phyloP scores from a whole-genome alignment of 2,113 vertebrate species.

The Electrona antarctica region DNA sequence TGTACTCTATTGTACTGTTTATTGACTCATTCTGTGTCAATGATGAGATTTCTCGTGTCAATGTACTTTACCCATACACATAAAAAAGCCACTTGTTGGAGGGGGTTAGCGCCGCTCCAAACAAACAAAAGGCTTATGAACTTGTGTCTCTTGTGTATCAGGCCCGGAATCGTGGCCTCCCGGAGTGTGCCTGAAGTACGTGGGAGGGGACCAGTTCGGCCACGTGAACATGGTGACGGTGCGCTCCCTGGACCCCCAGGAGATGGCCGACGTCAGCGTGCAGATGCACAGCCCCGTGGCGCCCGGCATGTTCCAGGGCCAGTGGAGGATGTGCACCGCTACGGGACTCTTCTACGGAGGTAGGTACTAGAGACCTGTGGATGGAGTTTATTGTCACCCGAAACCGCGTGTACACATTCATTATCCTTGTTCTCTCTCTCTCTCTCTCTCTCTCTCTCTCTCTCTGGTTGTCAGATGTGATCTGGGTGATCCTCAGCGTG shows the following conservation, averaged over 20 bases:
- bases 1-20: too few relatives aligned
- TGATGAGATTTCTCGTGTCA: too few relatives aligned
- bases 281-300: slow-evolving; percentile 96
- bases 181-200: slow-evolving; percentile 96
- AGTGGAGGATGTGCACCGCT: slow-evolving; percentile 99
- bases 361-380: slow-evolving; percentile 83
- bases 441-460: too few relatives aligned
- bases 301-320: slow-evolving; percentile 98
- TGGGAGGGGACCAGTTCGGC: slow-evolving; percentile 97
- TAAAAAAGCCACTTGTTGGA: too few relatives aligned
- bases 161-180: slow-evolving; percentile 97
- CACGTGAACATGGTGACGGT: slow-evolving; percentile 99
- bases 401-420: too few relatives aligned
- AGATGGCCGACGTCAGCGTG: slow-evolving; percentile 95
- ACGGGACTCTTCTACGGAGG: slow-evolving; percentile 97
- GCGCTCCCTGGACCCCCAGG: slow-evolving; percentile 92
- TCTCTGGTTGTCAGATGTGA: slow-evolving; percentile 82
- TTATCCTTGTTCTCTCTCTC: slow-evolving; percentile 70
- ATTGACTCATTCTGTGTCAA: too few relatives aligned
- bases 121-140: too few relatives aligned
- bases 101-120: too few relatives aligned
- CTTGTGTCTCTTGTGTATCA: too few relatives aligned
- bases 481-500: slow-evolving; percentile 99
- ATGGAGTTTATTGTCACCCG: slow-evolving; percentile 71
- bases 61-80: too few relatives aligned